phyloP scores from a whole-genome alignment of 2,797 vertebrate genomes.

The Pteropus rufus region DNA sequence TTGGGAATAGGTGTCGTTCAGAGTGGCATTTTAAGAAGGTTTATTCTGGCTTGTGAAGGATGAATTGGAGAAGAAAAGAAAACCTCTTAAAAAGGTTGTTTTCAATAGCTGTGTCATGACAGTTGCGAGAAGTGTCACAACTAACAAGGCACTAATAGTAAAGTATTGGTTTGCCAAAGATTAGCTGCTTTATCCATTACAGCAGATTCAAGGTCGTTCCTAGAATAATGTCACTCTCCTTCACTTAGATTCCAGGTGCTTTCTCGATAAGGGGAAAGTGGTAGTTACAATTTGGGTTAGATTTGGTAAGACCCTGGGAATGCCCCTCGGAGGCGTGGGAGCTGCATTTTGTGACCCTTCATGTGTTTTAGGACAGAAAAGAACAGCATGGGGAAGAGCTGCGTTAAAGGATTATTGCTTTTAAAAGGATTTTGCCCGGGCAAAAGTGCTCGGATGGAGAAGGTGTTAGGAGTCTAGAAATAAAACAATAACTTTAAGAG shows the following conservation, averaged over 20 bases:
- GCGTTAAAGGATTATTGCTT: not conserved
- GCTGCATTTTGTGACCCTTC: not conserved
- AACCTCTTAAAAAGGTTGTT: slow-evolving; percentile 52
- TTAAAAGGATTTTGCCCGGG: not conserved
- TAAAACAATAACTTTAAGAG: not conserved
- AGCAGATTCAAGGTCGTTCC: slow-evolving; percentile 59
- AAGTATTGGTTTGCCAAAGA: slow-evolving; percentile 36
- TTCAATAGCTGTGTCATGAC: slow-evolving; percentile 34
- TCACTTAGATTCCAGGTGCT: not conserved
- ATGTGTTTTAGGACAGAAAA: not conserved
- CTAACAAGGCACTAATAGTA: slow-evolving; percentile 20
- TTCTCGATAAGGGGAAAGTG: not conserved
- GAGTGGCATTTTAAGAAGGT: slow-evolving; percentile 49
- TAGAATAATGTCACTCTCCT: not conserved
- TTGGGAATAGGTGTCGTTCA: slow-evolving; percentile 58
- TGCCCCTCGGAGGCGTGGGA: not conserved
- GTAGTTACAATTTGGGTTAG: not conserved
- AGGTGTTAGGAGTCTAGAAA: not conserved
- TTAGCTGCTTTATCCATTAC: slow-evolving; percentile 34
- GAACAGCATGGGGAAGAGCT: not conserved
- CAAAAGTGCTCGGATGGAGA: not conserved
- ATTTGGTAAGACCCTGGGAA: not conserved
- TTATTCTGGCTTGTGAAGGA: slow-evolving; percentile 53
- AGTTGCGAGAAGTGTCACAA: not conserved
- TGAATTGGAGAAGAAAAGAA: slow-evolving; percentile 54